These are phyloP conservation scores for Castor canadensis DNA, from an alignment of 2,113 vertebrate species.

Conservation along the genomic window DNA sequence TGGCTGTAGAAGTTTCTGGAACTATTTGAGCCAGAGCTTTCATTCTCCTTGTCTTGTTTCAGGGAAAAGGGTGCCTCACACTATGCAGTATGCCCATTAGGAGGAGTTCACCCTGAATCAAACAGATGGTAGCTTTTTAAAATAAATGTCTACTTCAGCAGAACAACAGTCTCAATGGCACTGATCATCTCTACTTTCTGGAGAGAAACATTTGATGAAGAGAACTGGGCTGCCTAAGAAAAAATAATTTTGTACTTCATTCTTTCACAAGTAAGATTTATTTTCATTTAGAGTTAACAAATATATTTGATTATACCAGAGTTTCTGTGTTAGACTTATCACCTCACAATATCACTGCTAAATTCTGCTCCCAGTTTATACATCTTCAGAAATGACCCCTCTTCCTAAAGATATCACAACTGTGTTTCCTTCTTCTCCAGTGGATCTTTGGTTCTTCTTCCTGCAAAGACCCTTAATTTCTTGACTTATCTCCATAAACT, in stretches of 20 bases:
- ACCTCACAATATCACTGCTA: background rate
- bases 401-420: background rate
- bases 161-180: constrained; percentile 40
- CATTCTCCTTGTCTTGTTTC: constrained; percentile 30
- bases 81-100: background rate
- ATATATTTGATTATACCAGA: background rate
- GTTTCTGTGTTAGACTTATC: background rate
- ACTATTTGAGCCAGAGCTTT: background rate
- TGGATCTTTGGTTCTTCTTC: constrained; percentile 23
- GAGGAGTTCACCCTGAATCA: constrained; percentile 39
- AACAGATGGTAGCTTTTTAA: constrained; percentile 61
- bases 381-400: background rate
- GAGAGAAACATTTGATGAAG: constrained; percentile 53
- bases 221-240: background rate
- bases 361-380: background rate
- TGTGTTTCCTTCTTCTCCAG: background rate
- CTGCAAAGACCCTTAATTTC: constrained; percentile 37
- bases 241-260: background rate
- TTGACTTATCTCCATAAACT: background rate
- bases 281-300: background rate
- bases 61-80: background rate
- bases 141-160: constrained; percentile 56
- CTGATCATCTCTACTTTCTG: background rate
- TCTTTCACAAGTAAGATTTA: constrained; percentile 26
- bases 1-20: constrained; percentile 43